Evolutionary conservation across 2,888 invertebrate species (phyloP), one percentile per base, ranked within the genome.

Genomic region (Pristionchus japonicus): DNA sequence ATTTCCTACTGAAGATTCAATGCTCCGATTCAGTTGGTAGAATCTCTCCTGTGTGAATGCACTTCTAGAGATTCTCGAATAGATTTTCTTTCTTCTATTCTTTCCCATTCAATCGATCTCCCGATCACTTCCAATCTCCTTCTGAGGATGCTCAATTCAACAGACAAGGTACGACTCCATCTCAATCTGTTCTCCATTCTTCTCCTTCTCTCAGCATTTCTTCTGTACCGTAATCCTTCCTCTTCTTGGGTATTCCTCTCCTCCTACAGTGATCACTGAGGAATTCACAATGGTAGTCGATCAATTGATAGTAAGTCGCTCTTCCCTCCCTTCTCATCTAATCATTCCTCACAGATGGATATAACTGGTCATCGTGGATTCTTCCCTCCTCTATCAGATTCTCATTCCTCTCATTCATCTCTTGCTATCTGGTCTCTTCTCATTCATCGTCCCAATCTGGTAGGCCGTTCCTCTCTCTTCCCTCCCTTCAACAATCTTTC

Each of bases 141-240:
- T 15, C 91, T 93, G n/a, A 67, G 89, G 64, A 92, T 92, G 91
- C 89, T 91, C 82, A 91, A 91, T 40, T 89, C 89, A 3, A 85
- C 86, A 13, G 93, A 93, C 88, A 88, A 93, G 88, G 92, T 92
- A 89, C 23, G 9, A 31, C 77, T 87, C 31, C n/a, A 31, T 20
- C 43, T 1, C n/a, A 37, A 40, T 4, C 34, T n/a, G 7, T 37
- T 9, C 7, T 37, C 70, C 37, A 20, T 9, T 40, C 70, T 67
- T 2, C 27, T 61, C 47, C 43, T 0, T n/a, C 40, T 90, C 64
- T 88, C 80, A 91, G 91, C 92, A 93, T 83, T 94, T 94, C 88
- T 94, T 93, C 89, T 90, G 92, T 52, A 90, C 93, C 2, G 92
- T 94, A 37, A 90, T 94, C 9, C 90, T 94, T 37, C 92, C 92